Evolutionary conservation across 2,113 vertebrate species (phyloP), one percentile per base, ranked within the genome.

Genomic region (Holacanthus passer): DNA sequence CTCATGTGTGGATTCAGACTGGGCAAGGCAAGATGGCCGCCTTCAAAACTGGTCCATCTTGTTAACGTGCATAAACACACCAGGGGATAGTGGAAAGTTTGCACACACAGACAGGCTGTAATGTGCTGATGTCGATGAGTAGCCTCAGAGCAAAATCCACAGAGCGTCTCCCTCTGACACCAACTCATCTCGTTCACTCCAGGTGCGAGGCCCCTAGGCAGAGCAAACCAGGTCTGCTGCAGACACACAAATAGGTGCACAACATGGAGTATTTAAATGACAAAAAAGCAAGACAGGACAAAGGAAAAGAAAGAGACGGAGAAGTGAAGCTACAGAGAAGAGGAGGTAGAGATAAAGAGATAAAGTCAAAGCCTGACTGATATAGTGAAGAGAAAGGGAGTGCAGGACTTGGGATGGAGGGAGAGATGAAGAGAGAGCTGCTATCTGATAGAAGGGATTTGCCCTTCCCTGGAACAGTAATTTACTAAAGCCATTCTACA

Each of bases 401-500:
- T 62, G 83, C 16, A 9, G 60, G 78, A 78, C 82, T 87, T 82
- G 81, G 76, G 64, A 83, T 62, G 69, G 64, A 91, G 60, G 45
- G 82, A 88, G 83, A 81, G 89, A 89, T 82, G 82, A 88, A 85
- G 78, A 76, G 69, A 86, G 90, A 85, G 89, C 81, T 74, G 79
- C 72, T 90, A 92, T 93, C 92, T 91, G 92, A 93, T 93, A 81
- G 87, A 91, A 87, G 91, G 91, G 93, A 94, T 95, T 95, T 94
- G 91, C 83, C 92, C 89, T 88, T 87, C 89, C 81, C 91, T 92
- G 89, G 87, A 93, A 93, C 92, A 93, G 91, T 93, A 91, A 94
- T 94, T 93, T 94, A 93, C 90, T 92, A 91, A 94, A 94, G 92
- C 90, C 91, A 91, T 92, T 92, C 92, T 93, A 89, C 92, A 91